phyloP scores from a whole-genome alignment of 2,888 invertebrate species.

The Troilus luridus region DNA sequence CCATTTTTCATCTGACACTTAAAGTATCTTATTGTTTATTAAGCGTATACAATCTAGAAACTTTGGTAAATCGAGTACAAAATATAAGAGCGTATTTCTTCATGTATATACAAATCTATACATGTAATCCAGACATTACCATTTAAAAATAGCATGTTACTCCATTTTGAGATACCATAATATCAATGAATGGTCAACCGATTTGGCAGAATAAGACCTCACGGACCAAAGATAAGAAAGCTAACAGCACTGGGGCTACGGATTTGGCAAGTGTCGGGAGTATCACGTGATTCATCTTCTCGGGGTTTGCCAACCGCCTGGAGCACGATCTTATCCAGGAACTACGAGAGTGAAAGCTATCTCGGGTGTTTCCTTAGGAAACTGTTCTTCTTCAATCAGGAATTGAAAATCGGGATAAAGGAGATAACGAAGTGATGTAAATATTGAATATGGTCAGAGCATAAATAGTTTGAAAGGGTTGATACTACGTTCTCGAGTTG shows the following conservation, averaged over 20 bases:
- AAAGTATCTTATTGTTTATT: no score
- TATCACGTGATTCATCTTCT: not conserved
- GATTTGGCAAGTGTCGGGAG: conserved; percentile 15
- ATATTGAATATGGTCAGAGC: not conserved
- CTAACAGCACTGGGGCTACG: not conserved
- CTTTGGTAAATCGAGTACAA: no score
- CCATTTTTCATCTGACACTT: no score
- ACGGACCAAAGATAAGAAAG: not conserved
- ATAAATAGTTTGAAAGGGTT: not conserved
- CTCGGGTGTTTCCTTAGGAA: not conserved
- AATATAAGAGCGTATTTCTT: no score
- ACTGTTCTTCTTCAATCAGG: not conserved
- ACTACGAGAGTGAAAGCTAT: conserved; percentile 20
- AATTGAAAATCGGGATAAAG: not conserved
- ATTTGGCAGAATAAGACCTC: not conserved
- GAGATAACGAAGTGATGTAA: not conserved
- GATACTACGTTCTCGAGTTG: not conserved
- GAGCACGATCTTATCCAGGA: not conserved
- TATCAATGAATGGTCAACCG: not conserved
- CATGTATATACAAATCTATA: no score
- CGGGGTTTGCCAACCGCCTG: not conserved
- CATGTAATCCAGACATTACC: not conserved
- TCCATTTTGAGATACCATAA: no score
- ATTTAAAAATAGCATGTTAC: not conserved
- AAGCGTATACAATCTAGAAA: no score